Percentiles rank a stretch among this genome's conserved stretches.
Evolutionary conservation across 2,888 invertebrate species (phyloP).

Genomic region (Acanthococcus lagerstroemiae): DNA sequence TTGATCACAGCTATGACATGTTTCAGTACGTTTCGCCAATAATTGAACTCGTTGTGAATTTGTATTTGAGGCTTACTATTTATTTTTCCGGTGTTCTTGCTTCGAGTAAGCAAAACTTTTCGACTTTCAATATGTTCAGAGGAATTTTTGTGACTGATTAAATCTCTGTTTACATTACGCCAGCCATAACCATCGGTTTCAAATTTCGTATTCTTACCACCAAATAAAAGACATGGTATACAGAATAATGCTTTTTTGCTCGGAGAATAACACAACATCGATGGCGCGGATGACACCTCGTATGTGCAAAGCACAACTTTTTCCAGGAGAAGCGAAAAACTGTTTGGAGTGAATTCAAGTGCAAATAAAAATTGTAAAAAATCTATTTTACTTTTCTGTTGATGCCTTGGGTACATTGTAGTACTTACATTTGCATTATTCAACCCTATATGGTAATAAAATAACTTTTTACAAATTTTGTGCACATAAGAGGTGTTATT

Average conservation of each 20-base stretch:
- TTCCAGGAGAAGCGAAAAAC: too few species aligned
- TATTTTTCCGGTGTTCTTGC: conserved; percentile 12
- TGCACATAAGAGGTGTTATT: too few species aligned
- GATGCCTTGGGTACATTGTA: too few species aligned
- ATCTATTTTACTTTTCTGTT: too few species aligned
- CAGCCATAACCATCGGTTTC: conserved; percentile 6
- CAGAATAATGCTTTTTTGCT: not conserved
- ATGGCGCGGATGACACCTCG: too few species aligned
- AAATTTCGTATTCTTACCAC: not conserved
- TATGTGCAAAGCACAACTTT: too few species aligned
- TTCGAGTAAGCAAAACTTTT: conserved; percentile 9
- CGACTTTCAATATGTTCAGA: conserved; percentile 2
- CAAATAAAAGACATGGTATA: not conserved
- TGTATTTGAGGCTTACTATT: conserved; percentile 5
- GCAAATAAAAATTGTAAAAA: too few species aligned
- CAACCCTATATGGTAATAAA: too few species aligned
- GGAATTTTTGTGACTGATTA: conserved; percentile 14
- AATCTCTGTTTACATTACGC: conserved; percentile 6
- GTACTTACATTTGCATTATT: too few species aligned
- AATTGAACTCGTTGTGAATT: conserved; percentile 32
- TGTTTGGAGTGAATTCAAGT: too few species aligned
- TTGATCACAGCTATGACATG: conserved; percentile 37
- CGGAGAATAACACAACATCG: not conserved
- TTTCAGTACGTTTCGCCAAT: conserved; percentile 40
- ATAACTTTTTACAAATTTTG: too few species aligned